These are phyloP conservation scores for Trichoplusia ni DNA, from an alignment of 1,140 invertebrate species.

Conservation along the genomic window DNA sequence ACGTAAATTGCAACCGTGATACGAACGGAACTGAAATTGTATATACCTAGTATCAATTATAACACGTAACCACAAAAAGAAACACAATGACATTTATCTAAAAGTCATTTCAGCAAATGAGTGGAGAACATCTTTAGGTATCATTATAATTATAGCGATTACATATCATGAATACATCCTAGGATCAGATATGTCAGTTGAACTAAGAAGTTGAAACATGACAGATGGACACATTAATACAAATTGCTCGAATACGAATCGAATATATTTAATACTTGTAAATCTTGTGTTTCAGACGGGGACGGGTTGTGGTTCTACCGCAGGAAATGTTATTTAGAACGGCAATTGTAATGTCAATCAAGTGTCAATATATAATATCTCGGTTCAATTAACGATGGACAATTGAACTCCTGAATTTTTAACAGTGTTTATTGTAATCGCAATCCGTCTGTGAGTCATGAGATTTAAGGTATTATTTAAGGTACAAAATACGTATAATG, in stretches of 20 bases:
- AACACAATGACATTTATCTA: constrained; percentile 25
- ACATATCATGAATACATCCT: background rate
- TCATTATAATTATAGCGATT: constrained; percentile 11
- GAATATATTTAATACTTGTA: no score
- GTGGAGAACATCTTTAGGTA: background rate
- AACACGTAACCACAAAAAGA: background rate
- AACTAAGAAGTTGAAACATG: constrained; percentile 16
- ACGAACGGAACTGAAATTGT: background rate
- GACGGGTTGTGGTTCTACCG: no score
- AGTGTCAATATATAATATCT: constrained; percentile 8
- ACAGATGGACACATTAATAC: constrained; percentile 3
- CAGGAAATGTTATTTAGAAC: background rate
- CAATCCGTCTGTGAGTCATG: no score
- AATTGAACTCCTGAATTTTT: background rate
- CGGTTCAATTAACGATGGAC: background rate
- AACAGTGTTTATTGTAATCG: no score
- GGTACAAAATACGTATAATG: no score
- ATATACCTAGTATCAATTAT: constrained; percentile 15
- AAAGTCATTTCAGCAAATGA: constrained; percentile 25
- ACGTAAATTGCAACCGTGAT: constrained; percentile 19
- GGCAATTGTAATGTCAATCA: constrained; percentile 18
- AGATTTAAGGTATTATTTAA: no score
- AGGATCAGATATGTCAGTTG: constrained; percentile 10
- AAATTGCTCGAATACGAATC: constrained; percentile 2
- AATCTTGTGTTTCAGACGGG: no score